Evolutionary conservation across 2,797 vertebrate genomes (phyloP).

Genomic region (Lemur catta): DNA sequence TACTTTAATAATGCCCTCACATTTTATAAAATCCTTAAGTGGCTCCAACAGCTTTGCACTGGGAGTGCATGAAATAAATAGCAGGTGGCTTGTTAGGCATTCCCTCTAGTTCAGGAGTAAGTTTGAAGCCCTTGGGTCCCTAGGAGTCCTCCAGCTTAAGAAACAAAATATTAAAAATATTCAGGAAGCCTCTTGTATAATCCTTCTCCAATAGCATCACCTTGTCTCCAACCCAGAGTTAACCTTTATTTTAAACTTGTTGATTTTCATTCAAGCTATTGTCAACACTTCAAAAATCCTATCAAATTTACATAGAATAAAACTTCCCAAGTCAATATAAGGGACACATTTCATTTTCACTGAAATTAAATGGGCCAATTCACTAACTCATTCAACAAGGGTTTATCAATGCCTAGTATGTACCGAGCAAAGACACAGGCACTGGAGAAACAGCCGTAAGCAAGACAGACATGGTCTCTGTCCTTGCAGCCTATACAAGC

Average conservation of each 20-base stretch:
- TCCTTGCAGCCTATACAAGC: neutral
- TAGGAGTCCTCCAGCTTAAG: neutral
- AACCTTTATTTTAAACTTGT: conserved; percentile 35
- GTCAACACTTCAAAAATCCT: conserved; percentile 32
- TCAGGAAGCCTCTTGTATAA: neutral
- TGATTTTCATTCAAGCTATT: conserved; percentile 26
- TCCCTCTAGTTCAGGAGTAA: neutral
- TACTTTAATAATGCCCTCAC: conserved; percentile 1
- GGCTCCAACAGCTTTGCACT: neutral
- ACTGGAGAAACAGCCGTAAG: neutral
- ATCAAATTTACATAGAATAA: neutral
- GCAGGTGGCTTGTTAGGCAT: neutral
- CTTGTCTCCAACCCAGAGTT: neutral
- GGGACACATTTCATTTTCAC: neutral
- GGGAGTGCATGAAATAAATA: neutral
- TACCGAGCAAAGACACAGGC: conserved; percentile 13
- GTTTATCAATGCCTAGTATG: neutral
- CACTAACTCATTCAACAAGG: conserved; percentile 23
- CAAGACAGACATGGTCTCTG: neutral
- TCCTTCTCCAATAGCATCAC: neutral
- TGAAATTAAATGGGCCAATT: conserved; percentile 27
- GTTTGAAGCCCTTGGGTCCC: neutral
- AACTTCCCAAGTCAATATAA: neutral
- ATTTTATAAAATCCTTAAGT: conserved; percentile 22
- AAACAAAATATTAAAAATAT: neutral